Percentiles rank a stretch among this genome's conserved stretches.
phyloP scores from a whole-genome alignment of 2,113 vertebrate species.

The Indicator indicator region DNA sequence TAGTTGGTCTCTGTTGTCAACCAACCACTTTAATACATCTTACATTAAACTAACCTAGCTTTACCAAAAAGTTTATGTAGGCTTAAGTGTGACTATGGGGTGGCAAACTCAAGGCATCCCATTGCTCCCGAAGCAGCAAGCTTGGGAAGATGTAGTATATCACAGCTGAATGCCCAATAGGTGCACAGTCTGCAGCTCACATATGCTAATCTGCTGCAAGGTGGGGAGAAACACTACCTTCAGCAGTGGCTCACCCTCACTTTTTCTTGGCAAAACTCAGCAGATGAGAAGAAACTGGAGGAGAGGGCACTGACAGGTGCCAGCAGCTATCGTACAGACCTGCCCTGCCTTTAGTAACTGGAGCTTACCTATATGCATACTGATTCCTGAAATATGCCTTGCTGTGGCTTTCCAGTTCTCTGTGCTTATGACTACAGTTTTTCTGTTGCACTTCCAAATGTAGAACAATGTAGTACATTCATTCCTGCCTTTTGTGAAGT shows the following conservation, averaged over 20 bases:
- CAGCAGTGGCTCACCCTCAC: not conserved
- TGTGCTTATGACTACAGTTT: not conserved
- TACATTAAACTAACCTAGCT: not conserved
- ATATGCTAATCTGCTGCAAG: not conserved
- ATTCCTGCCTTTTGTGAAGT: not conserved
- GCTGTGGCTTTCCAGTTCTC: not conserved
- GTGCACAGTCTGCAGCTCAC: not conserved
- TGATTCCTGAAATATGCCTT: not conserved
- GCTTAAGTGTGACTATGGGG: not conserved
- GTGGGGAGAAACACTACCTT: not conserved
- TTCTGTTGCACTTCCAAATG: not conserved
- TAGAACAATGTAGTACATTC: not conserved
- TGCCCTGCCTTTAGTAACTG: not conserved
- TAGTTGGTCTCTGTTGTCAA: not conserved
- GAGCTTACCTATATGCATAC: not conserved
- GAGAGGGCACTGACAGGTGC: too few relatives aligned
- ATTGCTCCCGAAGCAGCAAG: not conserved
- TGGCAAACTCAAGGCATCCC: not conserved
- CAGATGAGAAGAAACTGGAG: not conserved
- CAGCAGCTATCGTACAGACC: not conserved
- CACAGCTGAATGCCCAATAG: too few relatives aligned
- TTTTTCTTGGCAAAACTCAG: not conserved
- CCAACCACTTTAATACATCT: not conserved
- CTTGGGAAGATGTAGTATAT: not conserved
- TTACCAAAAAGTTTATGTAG: not conserved